Evolutionary conservation across 2,888 invertebrate genomes (phyloP).

Genomic region (Polydrusus cervinus): DNA sequence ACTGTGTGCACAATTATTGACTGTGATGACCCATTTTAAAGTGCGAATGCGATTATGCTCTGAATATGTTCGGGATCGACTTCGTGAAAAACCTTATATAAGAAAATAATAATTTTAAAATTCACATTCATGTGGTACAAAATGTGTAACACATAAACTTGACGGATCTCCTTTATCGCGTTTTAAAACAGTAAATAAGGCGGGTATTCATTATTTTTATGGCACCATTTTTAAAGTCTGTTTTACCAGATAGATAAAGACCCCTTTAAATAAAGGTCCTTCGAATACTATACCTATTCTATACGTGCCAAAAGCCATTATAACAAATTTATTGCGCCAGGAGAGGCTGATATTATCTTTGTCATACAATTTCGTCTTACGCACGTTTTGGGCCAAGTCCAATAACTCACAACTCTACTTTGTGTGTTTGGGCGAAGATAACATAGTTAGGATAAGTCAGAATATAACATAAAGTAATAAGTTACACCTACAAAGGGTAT

Average conservation of each 20-base stretch:
- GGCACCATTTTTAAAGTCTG: background rate
- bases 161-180: too few relatives aligned
- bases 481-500: conserved; percentile 19
- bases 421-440: conserved; percentile 26
- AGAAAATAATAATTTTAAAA: too few relatives aligned
- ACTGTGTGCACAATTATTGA: too few relatives aligned
- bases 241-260: background rate
- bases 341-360: conserved; percentile 37
- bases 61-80: too few relatives aligned
- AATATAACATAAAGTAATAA: conserved; percentile 20
- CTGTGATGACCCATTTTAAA: too few relatives aligned
- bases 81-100: too few relatives aligned
- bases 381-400: conserved; percentile 26
- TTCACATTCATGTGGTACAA: too few relatives aligned
- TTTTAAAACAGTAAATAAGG: too few relatives aligned
- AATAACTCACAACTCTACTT: conserved; percentile 23
- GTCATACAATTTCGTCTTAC: conserved; percentile 34
- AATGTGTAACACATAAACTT: too few relatives aligned
- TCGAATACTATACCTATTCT: conserved; percentile 3
- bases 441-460: conserved; percentile 23
- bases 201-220: background rate
- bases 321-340: conserved; percentile 30
- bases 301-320: conserved; percentile 28
- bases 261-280: conserved; percentile 1
- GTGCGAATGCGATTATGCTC: too few relatives aligned